A percentile compares a stretch with the other conserved stretches of the same genome.
phyloP scores from a whole-genome alignment of 2,797 vertebrate genomes.

The Paramormyrops hopkinsi region DNA sequence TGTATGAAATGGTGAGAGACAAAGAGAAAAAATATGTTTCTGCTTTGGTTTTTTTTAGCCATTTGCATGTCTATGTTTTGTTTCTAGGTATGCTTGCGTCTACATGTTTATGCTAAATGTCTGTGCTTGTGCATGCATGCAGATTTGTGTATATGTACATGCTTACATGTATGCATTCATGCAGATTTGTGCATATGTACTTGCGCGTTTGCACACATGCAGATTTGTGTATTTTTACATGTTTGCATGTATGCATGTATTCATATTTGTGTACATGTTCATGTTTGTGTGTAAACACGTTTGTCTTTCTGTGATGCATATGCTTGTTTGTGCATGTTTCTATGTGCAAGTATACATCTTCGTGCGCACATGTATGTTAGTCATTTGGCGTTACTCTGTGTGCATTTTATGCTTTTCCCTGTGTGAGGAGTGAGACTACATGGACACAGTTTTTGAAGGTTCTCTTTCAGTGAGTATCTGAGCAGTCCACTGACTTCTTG shows the following conservation, averaged over 20 bases:
- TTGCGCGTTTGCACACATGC: neutral
- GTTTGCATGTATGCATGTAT: neutral
- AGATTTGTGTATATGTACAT: neutral
- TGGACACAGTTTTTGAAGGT: constrained; percentile 33
- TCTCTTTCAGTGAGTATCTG: constrained; percentile 39
- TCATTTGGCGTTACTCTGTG: constrained; percentile 9
- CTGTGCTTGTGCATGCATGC: neutral
- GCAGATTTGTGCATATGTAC: neutral
- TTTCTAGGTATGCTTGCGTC: neutral
- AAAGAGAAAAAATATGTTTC: neutral
- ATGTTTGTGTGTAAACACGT: neutral
- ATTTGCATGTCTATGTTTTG: neutral
- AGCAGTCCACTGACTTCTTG: constrained; percentile 36
- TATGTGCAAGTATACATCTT: neutral
- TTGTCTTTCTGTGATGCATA: neutral
- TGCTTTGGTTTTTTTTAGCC: neutral
- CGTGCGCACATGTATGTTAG: constrained; percentile 10
- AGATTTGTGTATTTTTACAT: neutral
- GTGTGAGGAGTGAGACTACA: constrained; percentile 33
- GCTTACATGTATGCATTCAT: neutral
- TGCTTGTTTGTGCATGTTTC: constrained; percentile 25
- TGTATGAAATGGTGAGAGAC: neutral
- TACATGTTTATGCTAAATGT: neutral
- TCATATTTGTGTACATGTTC: neutral
- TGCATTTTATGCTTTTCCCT: constrained; percentile 24